Conservation (phyloP, 2,888 invertebrate genomes). For the Ceramica pisi region DNA sequence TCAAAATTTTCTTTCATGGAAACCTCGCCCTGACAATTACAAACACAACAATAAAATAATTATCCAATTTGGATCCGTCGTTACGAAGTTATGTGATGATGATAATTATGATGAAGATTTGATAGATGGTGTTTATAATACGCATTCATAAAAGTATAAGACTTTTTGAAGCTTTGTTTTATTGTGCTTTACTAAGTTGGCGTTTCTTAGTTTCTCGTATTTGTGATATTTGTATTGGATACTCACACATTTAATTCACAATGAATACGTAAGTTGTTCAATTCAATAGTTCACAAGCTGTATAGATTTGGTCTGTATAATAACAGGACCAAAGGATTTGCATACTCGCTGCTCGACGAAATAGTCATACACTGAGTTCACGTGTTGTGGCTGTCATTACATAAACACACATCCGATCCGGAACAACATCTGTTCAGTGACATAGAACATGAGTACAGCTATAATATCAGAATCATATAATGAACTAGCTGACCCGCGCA, state of each 20-base stretch:
- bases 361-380: neutral
- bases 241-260: too few species aligned
- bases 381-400: slow-evolving; percentile 25
- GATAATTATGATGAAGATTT: too few species aligned
- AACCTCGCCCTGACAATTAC: too few species aligned
- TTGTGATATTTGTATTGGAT: too few species aligned
- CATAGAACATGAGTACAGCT: neutral
- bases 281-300: neutral
- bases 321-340: neutral
- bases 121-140: neutral
- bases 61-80: too few species aligned
- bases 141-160: neutral
- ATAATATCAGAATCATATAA: neutral
- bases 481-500: too few species aligned
- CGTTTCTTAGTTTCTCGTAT: too few species aligned
- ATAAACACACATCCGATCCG: slow-evolving; percentile 30
- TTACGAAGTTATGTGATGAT: too few species aligned
- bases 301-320: neutral
- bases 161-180: too few species aligned
- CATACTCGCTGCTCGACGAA: neutral
- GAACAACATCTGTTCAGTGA: neutral
- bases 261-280: neutral
- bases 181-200: too few species aligned
- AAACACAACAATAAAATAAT: too few species aligned
- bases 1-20: too few species aligned